A percentile compares a stretch with the other conserved stretches of the same genome.
Evolutionary conservation across 2,113 vertebrate genomes (phyloP).

Genomic region (Eonycteris spelaea): DNA sequence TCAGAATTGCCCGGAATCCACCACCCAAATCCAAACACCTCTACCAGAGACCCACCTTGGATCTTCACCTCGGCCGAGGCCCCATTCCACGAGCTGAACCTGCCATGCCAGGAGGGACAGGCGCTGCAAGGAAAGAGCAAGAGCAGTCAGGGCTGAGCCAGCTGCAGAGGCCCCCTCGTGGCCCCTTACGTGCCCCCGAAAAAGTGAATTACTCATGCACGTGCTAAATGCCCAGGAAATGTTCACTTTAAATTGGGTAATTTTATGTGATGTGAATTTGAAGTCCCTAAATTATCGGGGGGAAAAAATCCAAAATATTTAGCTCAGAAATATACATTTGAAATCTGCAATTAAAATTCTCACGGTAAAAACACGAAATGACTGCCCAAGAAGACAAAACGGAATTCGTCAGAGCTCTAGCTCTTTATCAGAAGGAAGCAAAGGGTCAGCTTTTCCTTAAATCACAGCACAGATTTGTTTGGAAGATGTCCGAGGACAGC

Average conservation of each 20-base stretch:
- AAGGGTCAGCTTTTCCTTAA: neutral
- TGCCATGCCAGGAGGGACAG: constrained; percentile 67
- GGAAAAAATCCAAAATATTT: neutral
- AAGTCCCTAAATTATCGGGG: neutral
- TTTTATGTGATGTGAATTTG: neutral
- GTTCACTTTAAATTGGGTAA: neutral
- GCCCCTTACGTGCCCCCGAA: neutral
- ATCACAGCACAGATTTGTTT: neutral
- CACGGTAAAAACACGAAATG: neutral
- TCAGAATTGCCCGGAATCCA: neutral
- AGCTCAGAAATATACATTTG: neutral
- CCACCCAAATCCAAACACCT: neutral
- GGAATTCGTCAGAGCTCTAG: neutral
- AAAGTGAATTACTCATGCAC: neutral
- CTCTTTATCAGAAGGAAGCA: neutral
- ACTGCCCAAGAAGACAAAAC: neutral
- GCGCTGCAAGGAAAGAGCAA: constrained; percentile 55
- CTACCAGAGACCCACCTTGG: constrained; percentile 79
- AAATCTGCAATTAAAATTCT: neutral
- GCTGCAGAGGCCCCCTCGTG: neutral
- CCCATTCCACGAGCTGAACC: constrained; percentile 60
- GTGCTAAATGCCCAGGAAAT: neutral
- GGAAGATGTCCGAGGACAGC: neutral
- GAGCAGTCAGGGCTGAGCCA: constrained; percentile 34
- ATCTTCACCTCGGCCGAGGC: constrained; percentile 74